Evolutionary conservation across 1,140 invertebrate species (phyloP).

Genomic region (Wasmannia auropunctata): DNA sequence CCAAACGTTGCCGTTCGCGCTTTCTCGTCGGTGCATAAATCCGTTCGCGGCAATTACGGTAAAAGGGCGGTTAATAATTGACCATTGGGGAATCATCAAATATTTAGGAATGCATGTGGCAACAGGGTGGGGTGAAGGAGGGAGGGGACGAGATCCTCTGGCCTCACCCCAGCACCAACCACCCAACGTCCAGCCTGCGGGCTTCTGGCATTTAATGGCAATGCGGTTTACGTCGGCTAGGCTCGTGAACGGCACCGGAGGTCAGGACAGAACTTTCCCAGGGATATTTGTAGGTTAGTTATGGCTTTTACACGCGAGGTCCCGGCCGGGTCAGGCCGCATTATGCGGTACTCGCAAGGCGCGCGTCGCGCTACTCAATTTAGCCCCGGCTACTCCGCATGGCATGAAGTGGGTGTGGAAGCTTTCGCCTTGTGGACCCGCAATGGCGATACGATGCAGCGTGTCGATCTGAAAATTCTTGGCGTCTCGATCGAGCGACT

Average conservation of each 20-base stretch:
- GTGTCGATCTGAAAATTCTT: conserved; percentile 28
- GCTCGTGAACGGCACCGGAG: conserved; percentile 14
- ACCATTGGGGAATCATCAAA: conserved; percentile 43
- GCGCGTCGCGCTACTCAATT: conserved; percentile 65
- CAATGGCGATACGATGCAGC: not conserved
- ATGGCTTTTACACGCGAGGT: conserved; percentile 71
- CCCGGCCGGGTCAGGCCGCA: conserved; percentile 52
- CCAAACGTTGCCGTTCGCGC: conserved; percentile 22
- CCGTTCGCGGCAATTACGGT: conserved; percentile 67
- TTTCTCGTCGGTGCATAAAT: conserved; percentile 60
- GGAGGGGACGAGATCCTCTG: not conserved
- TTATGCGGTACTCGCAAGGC: conserved; percentile 66
- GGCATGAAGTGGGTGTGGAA: not conserved
- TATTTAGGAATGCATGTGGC: conserved; percentile 59
- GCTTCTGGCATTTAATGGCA: conserved; percentile 46
- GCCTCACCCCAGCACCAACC: not conserved
- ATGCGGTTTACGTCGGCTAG: conserved; percentile 52
- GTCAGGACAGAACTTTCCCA: conserved; percentile 58
- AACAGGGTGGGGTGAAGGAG: not conserved
- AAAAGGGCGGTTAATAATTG: conserved; percentile 72
- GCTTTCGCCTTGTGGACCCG: not conserved
- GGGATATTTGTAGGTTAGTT: conserved; percentile 69
- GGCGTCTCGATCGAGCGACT: not conserved
- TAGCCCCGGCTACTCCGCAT: conserved; percentile 36
- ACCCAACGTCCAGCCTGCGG: not conserved